Conservation (phyloP, 2,888 invertebrate species). For the Rambutsinella grinnellia region DNA sequence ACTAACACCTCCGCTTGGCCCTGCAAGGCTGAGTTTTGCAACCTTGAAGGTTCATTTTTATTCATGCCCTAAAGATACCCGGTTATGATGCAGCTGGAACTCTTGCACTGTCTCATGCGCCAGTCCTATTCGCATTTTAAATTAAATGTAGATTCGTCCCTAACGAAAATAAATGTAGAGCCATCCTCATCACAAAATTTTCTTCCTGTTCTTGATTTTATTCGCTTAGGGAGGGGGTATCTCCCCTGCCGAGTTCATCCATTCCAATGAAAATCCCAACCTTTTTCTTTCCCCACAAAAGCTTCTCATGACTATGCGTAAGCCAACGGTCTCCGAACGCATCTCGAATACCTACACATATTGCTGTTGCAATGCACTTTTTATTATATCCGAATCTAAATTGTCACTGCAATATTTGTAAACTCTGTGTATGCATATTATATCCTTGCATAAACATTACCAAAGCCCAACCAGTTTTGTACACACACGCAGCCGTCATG, state of each 20-base stretch:
- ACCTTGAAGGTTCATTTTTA: too few species aligned
- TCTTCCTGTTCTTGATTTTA: slow-evolving; percentile 67
- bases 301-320: slow-evolving; percentile 30
- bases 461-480: not conserved
- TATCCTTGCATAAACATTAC: not conserved
- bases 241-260: slow-evolving; percentile 64
- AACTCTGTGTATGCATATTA: not conserved
- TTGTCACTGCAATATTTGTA: not conserved
- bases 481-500: not conserved
- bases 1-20: too few species aligned
- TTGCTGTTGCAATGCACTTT: not conserved
- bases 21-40: too few species aligned
- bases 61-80: too few species aligned
- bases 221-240: slow-evolving; percentile 66
- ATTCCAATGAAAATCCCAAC: slow-evolving; percentile 64
- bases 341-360: not conserved
- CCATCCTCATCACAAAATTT: slow-evolving; percentile 39
- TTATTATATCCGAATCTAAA: too few species aligned
- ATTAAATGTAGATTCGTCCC: not conserved
- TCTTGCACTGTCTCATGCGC: not conserved
- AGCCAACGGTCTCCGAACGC: not conserved
- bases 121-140: too few species aligned
- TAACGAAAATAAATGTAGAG: slow-evolving; percentile 1
- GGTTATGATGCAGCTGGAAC: not conserved
- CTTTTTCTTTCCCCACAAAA: slow-evolving; percentile 57